Evolutionary conservation across 2,888 invertebrate genomes (phyloP), one percentile per base, ranked within the genome.

Genomic region (Dermolepida albohirtum): DNA sequence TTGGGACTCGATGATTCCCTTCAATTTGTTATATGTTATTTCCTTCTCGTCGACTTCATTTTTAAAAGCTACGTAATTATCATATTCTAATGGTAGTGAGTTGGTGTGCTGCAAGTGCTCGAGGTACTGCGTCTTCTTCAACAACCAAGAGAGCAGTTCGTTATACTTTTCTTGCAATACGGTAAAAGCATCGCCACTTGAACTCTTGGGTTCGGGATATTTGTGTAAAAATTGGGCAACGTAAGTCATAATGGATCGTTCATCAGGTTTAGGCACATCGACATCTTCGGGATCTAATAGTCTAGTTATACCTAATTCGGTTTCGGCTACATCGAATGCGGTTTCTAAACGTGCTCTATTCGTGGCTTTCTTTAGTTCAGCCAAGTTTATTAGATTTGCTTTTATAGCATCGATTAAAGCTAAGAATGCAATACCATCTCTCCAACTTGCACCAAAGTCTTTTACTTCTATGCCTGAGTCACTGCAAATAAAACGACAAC

Each of bases 231-330:
- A 98, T 86, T 98, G 97, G 44, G 98, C 97, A 71, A 98, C 97
- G 83, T 98, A 98, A 34, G 98, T 98, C 97, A 98, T 98, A 77
- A 98, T 95, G 71, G 96, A 97, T 84, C 95, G 93, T 83, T 98
- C 98, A 83, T 98, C 98, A 4, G 98, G 98, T 81, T 95, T 94
- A 29, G 94, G 92, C 27, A 97, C 96, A 82, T 97, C 97, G 59
- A 97, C 96, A 84, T 97, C 97, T 85, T 97, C 97, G 2, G 97
- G 94, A 82, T 98, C 98, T 64, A 98, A 85, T 10, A 98, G 86
- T 76, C 94, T 89, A 17, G 96, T 93, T 77, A 98, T 97, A 69
- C 97, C 97, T 43, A 98, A 86, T 79, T 96, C 93, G 65, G 86
- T 87, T 85, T 98, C 97, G 17, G 98, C 98, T 34, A 96, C 91